phyloP scores from a whole-genome alignment of 1,140 invertebrate genomes.

The Drosophila serrata region DNA sequence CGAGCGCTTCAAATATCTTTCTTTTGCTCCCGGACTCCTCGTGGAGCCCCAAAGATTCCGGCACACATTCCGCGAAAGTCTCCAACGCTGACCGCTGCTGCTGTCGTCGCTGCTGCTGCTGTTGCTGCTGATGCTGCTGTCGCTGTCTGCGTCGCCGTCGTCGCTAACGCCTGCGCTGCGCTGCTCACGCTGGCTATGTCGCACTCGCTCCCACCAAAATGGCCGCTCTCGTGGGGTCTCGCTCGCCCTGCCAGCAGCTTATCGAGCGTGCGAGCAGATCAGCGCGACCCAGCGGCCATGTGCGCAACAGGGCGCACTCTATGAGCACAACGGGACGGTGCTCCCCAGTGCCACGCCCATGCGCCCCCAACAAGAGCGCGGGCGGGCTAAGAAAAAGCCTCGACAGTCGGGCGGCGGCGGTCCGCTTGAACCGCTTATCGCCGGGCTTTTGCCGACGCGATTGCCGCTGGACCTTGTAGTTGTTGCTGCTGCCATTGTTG shows the following conservation, averaged over 20 bases:
- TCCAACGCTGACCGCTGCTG: slow-evolving; percentile 72
- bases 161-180: slow-evolving; percentile 24
- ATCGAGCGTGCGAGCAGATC: slow-evolving; percentile 17
- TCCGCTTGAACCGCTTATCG: slow-evolving; percentile 69
- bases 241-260: slow-evolving; percentile 3
- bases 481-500: slow-evolving; percentile 4
- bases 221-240: slow-evolving; percentile 60
- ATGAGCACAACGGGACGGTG: slow-evolving; percentile 15
- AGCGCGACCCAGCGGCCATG: slow-evolving; percentile 13
- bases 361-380: slow-evolving; percentile 43
- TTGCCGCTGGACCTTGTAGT: slow-evolving; percentile 17
- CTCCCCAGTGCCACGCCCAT: slow-evolving; percentile 32
- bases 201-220: slow-evolving; percentile 77
- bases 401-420: slow-evolving; percentile 64
- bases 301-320: slow-evolving; percentile 77
- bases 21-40: not conserved
- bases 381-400: slow-evolving; percentile 11
- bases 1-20: slow-evolving; percentile 29
- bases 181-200: slow-evolving; percentile 35
- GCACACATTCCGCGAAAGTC: slow-evolving; percentile 63
- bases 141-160: slow-evolving; percentile 18
- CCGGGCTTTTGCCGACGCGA: slow-evolving; percentile 63
- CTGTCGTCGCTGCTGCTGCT: slow-evolving; percentile 54
- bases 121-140: slow-evolving; percentile 24
- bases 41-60: slow-evolving; percentile 62